Base-by-base conservation (phyloP, 2,797 vertebrate genomes). In the Mionectes olivaceus region DNA sequence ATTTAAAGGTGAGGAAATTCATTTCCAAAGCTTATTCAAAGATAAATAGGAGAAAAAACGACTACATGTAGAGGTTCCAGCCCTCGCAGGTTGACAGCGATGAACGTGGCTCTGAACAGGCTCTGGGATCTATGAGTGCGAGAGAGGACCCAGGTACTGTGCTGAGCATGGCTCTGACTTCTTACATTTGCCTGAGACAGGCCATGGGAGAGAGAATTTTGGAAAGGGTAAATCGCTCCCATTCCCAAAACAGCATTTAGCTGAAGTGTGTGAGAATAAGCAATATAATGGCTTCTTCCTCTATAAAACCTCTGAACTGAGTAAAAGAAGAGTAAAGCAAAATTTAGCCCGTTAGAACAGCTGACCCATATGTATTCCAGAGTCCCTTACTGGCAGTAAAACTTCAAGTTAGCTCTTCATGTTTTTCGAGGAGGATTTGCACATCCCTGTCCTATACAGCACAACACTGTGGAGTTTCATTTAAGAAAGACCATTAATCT, bases 11-110 rank as follows among this genome's bases (percentile, higher is more conserved):
- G 67, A 95, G 32, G 68, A 94, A 88, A 95, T 68, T 87, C 0
- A 74, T 94, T 94, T 90, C 78, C 87, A 94, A 90, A 95, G 47
- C 60, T 87, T 93, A 75, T 73, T 83, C 44, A 83, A 93, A 82
- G 81, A 93, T 47, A 94, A 93, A 94, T 63, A 70, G 33, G 39
- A 7, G 63, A 86, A 87, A 53, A 21, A 7, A 2, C 0, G 1
- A n/a, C 30, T 52, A 5, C 14, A 15, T 14, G 12, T n/a, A n/a
- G 55, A 84, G 19, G 44, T 79, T 94, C 55, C 60, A 83, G 7
- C 47, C 60, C 12, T 74, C 2, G 2, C 4, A 46, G 0, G 2
- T 9, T 86, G 85, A 32, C 68, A 83, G 33, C 15, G 44, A 33
- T 14, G 39, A 68, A 83, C 60, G 68, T 41, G 30, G 24, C 44